These are phyloP conservation scores for Kryphioiulus occultus DNA, from an alignment of 2,888 invertebrate species.

Conservation along the genomic window DNA sequence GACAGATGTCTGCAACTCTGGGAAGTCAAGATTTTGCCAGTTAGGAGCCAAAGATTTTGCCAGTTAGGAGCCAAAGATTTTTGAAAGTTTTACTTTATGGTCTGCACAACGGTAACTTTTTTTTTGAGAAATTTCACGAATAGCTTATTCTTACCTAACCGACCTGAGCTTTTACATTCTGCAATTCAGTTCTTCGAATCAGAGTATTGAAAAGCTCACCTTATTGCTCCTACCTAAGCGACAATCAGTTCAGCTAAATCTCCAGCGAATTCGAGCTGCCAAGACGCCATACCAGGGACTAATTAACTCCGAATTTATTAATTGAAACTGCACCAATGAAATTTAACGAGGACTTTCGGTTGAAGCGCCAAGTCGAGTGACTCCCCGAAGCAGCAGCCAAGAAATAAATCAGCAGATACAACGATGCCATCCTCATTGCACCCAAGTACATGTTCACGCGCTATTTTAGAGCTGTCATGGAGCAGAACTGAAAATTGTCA, in stretches of 20 bases:
- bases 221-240: neutral
- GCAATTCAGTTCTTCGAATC: neutral
- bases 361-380: neutral
- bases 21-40: too few species aligned
- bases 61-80: too few species aligned
- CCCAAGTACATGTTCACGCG: neutral
- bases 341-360: neutral
- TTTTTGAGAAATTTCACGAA: too few species aligned
- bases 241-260: neutral
- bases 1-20: too few species aligned
- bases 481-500: neutral
- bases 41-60: too few species aligned
- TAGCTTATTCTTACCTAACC: too few species aligned
- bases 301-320: slow-evolving; percentile 6
- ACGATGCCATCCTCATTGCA: neutral
- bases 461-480: slow-evolving; percentile 11
- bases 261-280: neutral
- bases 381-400: neutral
- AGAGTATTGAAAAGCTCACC: neutral
- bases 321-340: neutral
- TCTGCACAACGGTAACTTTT: too few species aligned
- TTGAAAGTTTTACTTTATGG: too few species aligned
- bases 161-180: too few species aligned
- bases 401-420: neutral
- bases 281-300: neutral